Evolutionary conservation across 1,140 invertebrate genomes (phyloP).

Genomic region (Varroa destructor): DNA sequence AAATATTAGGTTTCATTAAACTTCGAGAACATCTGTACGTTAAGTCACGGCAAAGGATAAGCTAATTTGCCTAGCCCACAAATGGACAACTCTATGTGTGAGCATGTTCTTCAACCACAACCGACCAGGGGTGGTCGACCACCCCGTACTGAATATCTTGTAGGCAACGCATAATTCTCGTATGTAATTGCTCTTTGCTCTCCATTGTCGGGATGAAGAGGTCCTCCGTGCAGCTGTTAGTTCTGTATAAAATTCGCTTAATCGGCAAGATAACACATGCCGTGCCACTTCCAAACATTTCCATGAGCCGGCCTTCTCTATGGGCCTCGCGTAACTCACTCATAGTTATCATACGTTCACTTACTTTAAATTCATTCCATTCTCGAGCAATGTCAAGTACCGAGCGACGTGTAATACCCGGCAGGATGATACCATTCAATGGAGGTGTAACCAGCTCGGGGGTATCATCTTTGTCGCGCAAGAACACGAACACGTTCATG

Average conservation of each 20-base stretch:
- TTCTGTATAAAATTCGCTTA: slow-evolving; percentile 55
- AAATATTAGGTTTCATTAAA: too few relatives aligned
- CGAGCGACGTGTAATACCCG: slow-evolving; percentile 77
- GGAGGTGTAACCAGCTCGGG: slow-evolving; percentile 50
- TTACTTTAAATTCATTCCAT: slow-evolving; percentile 45
- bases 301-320: slow-evolving; percentile 47
- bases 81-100: too few relatives aligned
- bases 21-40: too few relatives aligned
- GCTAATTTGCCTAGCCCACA: too few relatives aligned
- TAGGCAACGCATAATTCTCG: too few relatives aligned
- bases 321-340: too few relatives aligned
- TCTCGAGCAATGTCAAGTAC: slow-evolving; percentile 63
- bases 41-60: too few relatives aligned
- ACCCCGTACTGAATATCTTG: not conserved
- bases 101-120: not conserved
- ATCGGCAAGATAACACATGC: slow-evolving; percentile 83
- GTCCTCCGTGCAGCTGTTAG: too few relatives aligned
- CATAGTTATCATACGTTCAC: too few relatives aligned
- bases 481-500: slow-evolving; percentile 94
- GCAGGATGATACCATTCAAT: slow-evolving; percentile 56
- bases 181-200: too few relatives aligned
- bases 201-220: too few relatives aligned
- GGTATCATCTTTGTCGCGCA: slow-evolving; percentile 78
- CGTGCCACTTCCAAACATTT: slow-evolving; percentile 87
- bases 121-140: slow-evolving; percentile 14